Evolutionary conservation across 2,888 invertebrate genomes (phyloP).

Genomic region (Iselma pallidipennis): DNA sequence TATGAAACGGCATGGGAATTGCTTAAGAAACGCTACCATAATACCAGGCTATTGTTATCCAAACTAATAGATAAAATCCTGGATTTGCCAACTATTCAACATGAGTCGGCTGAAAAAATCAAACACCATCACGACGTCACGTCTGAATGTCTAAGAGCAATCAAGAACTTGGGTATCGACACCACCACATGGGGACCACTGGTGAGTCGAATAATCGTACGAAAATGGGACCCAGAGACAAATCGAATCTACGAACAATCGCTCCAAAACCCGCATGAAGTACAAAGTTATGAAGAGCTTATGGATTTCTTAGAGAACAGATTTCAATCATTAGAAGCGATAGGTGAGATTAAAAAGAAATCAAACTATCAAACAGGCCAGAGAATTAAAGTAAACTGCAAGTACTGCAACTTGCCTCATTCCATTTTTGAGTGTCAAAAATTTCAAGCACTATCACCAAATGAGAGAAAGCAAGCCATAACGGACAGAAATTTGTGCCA

Average conservation of each 20-base stretch:
- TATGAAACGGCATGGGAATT: conserved; percentile 9
- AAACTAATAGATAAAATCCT: conserved; percentile 7
- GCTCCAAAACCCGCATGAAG: not conserved
- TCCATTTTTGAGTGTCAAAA: not conserved
- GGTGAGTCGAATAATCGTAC: not conserved
- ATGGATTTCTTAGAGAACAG: not conserved
- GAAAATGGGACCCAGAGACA: no score
- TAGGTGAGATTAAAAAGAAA: not conserved
- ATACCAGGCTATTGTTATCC: not conserved
- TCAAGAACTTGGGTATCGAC: conserved; percentile 7
- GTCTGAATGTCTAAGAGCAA: conserved; percentile 3
- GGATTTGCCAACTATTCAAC: not conserved
- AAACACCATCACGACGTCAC: conserved; percentile 8
- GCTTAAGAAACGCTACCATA: conserved; percentile 5
- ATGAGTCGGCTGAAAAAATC: not conserved
- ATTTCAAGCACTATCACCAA: not conserved
- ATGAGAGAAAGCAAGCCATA: no score
- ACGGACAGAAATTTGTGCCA: no score
- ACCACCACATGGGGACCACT: not conserved
- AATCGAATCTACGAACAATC: conserved; percentile 5
- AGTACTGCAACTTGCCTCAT: not conserved
- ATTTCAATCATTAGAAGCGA: not conserved
- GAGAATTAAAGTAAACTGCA: not conserved
- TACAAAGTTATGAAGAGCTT: not conserved
- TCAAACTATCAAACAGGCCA: not conserved